Evolutionary conservation across 1,140 invertebrate genomes (phyloP).

Genomic region (Papilio aristodemus): DNA sequence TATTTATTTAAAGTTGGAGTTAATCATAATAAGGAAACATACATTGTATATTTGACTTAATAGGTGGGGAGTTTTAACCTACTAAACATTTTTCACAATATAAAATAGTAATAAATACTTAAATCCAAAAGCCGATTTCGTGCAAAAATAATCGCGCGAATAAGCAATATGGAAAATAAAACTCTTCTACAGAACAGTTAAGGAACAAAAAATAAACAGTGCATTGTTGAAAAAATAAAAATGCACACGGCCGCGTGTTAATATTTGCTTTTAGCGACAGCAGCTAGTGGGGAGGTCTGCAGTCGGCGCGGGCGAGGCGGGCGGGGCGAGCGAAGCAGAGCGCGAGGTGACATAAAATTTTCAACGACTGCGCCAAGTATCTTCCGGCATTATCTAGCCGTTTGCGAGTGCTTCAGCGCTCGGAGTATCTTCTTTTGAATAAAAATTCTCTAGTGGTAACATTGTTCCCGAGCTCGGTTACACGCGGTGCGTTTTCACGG

Average conservation of each 20-base stretch:
- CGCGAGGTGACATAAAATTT: constrained; percentile 75
- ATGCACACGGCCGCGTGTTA: constrained; percentile 26
- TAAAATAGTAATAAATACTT: neutral
- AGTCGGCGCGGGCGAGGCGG: constrained; percentile 47
- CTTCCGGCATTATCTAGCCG: constrained; percentile 73
- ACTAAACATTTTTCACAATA: neutral
- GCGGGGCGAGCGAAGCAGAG: constrained; percentile 14
- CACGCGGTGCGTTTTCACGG: constrained; percentile 25
- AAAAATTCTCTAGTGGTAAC: constrained; percentile 58
- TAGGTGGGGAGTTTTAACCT: too few relatives aligned
- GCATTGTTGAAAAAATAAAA: constrained; percentile 20
- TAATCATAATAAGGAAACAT: too few relatives aligned
- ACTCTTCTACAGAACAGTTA: constrained; percentile 14
- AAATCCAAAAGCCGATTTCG: neutral
- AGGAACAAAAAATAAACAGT: constrained; percentile 17
- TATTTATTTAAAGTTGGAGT: too few relatives aligned
- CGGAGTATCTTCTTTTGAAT: constrained; percentile 75
- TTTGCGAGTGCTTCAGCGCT: constrained; percentile 68
- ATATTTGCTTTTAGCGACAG: constrained; percentile 36
- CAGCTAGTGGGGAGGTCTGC: constrained; percentile 54
- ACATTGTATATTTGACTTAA: too few relatives aligned
- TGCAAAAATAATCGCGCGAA: constrained; percentile 11
- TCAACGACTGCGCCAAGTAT: constrained; percentile 71
- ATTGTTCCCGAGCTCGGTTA: constrained; percentile 39
- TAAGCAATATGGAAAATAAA: neutral